These are phyloP conservation scores for Shargacucullia verbasci DNA, from an alignment of 2,888 invertebrate species.

Conservation along the genomic window DNA sequence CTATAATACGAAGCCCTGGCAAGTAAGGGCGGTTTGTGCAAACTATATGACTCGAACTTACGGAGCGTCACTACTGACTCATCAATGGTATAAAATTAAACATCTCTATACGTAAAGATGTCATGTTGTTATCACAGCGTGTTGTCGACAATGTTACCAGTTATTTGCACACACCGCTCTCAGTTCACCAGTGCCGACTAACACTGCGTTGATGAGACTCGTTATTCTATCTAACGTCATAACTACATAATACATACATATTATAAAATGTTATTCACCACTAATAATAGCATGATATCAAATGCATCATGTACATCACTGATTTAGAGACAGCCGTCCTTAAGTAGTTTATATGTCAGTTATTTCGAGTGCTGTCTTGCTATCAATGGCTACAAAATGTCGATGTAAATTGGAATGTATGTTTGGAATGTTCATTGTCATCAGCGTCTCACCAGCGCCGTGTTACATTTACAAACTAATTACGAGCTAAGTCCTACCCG, in stretches of 20 bases:
- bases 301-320: too few relatives aligned
- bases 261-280: not conserved
- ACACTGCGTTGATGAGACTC: constrained; percentile 19
- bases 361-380: not conserved
- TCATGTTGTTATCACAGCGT: constrained; percentile 5
- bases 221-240: constrained; percentile 4
- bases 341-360: too few relatives aligned
- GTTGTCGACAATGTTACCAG: not conserved
- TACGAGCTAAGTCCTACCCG: not conserved
- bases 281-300: too few relatives aligned
- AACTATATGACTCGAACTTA: not conserved
- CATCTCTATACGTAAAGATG: too few relatives aligned
- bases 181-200: not conserved
- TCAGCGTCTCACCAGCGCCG: constrained; percentile 13
- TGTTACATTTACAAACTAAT: constrained; percentile 14
- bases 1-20: constrained; percentile 27
- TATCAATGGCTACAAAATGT: not conserved
- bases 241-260: constrained; percentile 7
- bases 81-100: not conserved
- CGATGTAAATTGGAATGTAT: constrained; percentile 13
- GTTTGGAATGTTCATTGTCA: not conserved
- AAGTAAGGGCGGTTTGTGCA: constrained; percentile 15
- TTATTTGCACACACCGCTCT: constrained; percentile 9
- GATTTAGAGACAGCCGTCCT: too few relatives aligned
- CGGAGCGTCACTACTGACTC: constrained; percentile 1